These are phyloP conservation scores for Stratiolaelaps scimitus DNA, from an alignment of 1,140 invertebrate genomes.

Conservation along the genomic window DNA sequence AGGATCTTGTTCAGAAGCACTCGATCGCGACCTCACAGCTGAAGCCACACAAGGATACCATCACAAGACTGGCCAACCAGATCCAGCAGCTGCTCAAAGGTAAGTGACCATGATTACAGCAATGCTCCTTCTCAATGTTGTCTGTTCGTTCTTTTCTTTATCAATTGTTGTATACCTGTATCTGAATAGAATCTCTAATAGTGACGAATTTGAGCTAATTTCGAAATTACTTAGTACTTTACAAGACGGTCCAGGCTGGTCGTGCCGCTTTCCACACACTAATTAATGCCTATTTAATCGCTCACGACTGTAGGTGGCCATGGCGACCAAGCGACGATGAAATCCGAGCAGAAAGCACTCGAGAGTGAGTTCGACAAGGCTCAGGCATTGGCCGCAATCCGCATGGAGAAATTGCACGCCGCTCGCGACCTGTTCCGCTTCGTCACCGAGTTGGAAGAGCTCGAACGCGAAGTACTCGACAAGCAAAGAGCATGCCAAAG, in stretches of 20 bases:
- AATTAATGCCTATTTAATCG: neutral
- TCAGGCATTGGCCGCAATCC: slow-evolving; percentile 53
- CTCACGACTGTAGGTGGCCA: slow-evolving; percentile 45
- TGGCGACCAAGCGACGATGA: slow-evolving; percentile 47
- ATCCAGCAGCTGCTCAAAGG: slow-evolving; percentile 42
- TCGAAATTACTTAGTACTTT: too few relatives aligned
- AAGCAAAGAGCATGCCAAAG: slow-evolving; percentile 79
- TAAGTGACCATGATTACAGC: too few relatives aligned
- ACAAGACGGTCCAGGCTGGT: too few relatives aligned
- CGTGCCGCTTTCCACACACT: too few relatives aligned
- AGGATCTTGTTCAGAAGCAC: slow-evolving; percentile 85
- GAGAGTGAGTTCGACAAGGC: slow-evolving; percentile 55
- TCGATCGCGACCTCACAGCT: slow-evolving; percentile 78
- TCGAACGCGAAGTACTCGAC: slow-evolving; percentile 82
- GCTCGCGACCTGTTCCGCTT: slow-evolving; percentile 88
- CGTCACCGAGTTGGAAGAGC: slow-evolving; percentile 77
- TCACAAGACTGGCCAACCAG: slow-evolving; percentile 60
- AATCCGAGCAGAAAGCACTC: slow-evolving; percentile 55
- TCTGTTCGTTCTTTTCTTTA: too few relatives aligned
- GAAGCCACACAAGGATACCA: slow-evolving; percentile 61
- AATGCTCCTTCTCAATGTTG: too few relatives aligned
- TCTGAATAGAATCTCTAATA: too few relatives aligned
- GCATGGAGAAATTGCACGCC: slow-evolving; percentile 70
- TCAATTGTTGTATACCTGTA: too few relatives aligned
- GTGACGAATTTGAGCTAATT: too few relatives aligned